Evolutionary conservation across 2,888 invertebrate species (phyloP), one percentile per base, ranked within the genome.

Genomic region (Plusia festucae): DNA sequence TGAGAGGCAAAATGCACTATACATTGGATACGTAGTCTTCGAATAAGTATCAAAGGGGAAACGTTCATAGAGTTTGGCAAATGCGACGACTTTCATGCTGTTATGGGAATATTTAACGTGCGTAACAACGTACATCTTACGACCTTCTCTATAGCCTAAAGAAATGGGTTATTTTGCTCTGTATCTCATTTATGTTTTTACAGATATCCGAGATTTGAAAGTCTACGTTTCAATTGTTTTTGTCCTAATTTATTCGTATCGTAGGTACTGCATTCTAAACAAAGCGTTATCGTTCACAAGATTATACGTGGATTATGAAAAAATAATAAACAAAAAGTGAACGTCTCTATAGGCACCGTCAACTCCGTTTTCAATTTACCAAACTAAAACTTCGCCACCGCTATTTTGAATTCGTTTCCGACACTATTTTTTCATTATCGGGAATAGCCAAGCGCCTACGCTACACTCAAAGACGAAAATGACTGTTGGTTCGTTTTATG

Each of bases 41-140:
- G 65, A 76, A 70, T 76, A 73, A 73, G 71, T 68, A 74, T 63
- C 76, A 76, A 78, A 77, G 65, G 55, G 40, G 60, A 70, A 70
- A 78, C 68, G 67, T 70, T 81, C 78, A 83, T 78, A 75, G 74
- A 74, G 68, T 79, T 82, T 79, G 78, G 80, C 81, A 81, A 72
- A 68, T 68, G 67, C 61, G 55, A 59, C 49, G 63, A 70, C 63
- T 52, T 68, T 73, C 59, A 76, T 72, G 68, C 63, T 73, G 62
- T 63, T 75, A 76, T 65, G 16, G 59, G 32, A 54, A 66, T 70
- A 65, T 62, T 59, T 13, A 60, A 22, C 24, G 27, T 58, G 51
- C 44, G 57, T 54, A 58, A 40, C 16, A 49, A 24, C 40, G 16
- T 58, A 52, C 57, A 72, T 58, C 9, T 24, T 71, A 20, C n/a